Percentiles rank a stretch among this genome's conserved stretches.
These are phyloP conservation scores for Miniopterus natalensis DNA, from an alignment of 2,113 vertebrate genomes.

Conservation along the genomic window DNA sequence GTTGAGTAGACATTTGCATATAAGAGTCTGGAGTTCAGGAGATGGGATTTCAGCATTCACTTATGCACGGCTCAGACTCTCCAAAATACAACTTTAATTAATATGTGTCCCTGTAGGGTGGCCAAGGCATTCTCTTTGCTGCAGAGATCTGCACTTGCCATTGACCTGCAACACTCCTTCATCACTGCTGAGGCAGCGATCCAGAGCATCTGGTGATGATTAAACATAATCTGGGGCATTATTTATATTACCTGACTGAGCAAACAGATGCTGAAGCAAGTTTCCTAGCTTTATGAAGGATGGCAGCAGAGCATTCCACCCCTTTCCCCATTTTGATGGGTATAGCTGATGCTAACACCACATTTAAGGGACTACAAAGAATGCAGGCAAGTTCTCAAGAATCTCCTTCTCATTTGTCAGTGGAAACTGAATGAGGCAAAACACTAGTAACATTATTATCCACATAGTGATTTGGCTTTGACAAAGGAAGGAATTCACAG, in stretches of 20 bases:
- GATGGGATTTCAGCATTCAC: background rate
- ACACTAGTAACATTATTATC: background rate
- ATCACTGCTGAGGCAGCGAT: background rate
- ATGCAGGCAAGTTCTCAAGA: constrained; percentile 5
- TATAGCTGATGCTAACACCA: background rate
- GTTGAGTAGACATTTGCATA: background rate
- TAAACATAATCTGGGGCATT: background rate
- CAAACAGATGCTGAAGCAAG: constrained; percentile 5
- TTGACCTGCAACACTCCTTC: background rate
- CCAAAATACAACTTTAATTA: background rate
- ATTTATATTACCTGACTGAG: constrained; percentile 16
- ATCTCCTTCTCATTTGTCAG: background rate
- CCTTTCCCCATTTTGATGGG: background rate
- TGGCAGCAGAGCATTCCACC: background rate
- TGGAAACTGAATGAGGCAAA: constrained; percentile 7
- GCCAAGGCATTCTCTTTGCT: background rate
- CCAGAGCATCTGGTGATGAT: background rate
- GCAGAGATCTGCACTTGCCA: background rate
- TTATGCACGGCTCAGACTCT: background rate
- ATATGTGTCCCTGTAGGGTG: background rate
- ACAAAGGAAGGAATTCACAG: background rate
- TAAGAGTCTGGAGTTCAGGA: background rate
- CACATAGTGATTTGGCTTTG: constrained; percentile 4
- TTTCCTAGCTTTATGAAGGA: background rate
- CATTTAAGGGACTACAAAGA: background rate